Evolutionary conservation across 2,113 vertebrate species (phyloP).

Genomic region (Spermophilus dauricus): DNA sequence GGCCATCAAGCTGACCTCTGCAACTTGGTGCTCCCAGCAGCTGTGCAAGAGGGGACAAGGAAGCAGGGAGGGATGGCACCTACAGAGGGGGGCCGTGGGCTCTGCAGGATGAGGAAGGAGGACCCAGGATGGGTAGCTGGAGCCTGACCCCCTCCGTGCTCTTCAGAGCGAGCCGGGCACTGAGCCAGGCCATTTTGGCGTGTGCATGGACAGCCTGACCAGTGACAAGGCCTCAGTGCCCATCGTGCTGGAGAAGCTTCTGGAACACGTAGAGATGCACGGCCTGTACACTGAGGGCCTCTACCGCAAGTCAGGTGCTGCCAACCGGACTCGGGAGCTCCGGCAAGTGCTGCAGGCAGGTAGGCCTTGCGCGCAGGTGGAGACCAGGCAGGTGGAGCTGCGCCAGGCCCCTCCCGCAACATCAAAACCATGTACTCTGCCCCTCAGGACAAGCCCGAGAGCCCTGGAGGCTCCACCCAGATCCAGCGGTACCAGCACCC

Average conservation of each 20-base stretch:
- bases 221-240: slow-evolving; percentile 94
- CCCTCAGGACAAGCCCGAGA: no score
- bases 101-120: no score
- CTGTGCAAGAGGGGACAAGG: accelerated
- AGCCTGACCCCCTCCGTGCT: accelerated
- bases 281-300: slow-evolving; percentile 98
- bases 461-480: no score
- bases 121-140: accelerated
- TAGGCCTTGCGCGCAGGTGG: slow-evolving; percentile 44
- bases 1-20: not conserved
- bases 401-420: accelerated
- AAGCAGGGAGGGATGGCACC: not conserved
- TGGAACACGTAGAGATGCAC: slow-evolving; percentile 98
- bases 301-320: slow-evolving; percentile 97
- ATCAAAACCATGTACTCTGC: no score
- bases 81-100: not conserved
- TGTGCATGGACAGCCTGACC: slow-evolving; percentile 91
- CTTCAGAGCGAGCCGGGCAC: slow-evolving; percentile 89
- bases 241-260: slow-evolving; percentile 95
- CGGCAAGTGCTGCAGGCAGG: slow-evolving; percentile 94
- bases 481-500: no score
- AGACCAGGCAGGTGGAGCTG: slow-evolving; percentile 89
- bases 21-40: not conserved
- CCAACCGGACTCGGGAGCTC: slow-evolving; percentile 96
- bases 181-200: slow-evolving; percentile 92